Evolutionary conservation across 2,888 invertebrate genomes (phyloP).

Genomic region (Drosophila austrosaltans): DNA sequence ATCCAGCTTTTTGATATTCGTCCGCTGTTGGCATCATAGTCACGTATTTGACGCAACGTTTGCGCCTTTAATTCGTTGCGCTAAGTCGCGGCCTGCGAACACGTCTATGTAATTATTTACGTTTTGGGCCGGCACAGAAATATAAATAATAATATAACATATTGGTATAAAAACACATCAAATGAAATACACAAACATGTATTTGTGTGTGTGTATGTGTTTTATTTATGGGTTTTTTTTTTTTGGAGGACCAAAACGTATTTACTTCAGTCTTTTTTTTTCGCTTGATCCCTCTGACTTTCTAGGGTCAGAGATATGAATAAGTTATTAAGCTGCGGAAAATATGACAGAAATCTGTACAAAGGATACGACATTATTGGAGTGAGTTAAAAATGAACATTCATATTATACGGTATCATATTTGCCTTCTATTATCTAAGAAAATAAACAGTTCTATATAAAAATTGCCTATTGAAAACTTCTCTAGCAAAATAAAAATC

Average conservation of each 20-base stretch:
- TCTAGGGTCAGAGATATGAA: conserved; percentile 55
- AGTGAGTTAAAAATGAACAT: neutral
- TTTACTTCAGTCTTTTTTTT: conserved; percentile 53
- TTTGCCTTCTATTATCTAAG: too few species aligned
- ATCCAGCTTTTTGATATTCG: conserved; percentile 23
- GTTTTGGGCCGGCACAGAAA: conserved; percentile 49
- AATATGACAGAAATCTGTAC: conserved; percentile 14
- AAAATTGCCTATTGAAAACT: too few species aligned
- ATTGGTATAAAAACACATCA: conserved; percentile 64
- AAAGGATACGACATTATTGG: neutral
- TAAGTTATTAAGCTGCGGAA: conserved; percentile 54
- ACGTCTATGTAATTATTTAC: conserved; percentile 77
- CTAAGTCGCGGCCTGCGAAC: conserved; percentile 54
- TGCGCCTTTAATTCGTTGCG: conserved; percentile 75
- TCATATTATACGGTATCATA: too few species aligned
- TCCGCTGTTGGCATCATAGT: conserved; percentile 66
- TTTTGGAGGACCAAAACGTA: conserved; percentile 56
- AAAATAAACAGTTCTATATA: too few species aligned
- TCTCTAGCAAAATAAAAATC: too few species aligned
- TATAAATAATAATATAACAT: conserved; percentile 51
- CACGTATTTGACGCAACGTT: conserved; percentile 80
- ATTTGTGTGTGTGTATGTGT: conserved; percentile 20
- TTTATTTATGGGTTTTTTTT: conserved; percentile 66
- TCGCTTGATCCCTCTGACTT: conserved; percentile 44
- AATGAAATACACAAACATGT: conserved; percentile 42